Evolutionary conservation across 1,140 invertebrate genomes (phyloP), one percentile per base, ranked within the genome.

Genomic region (Ceratitis capitata): DNA sequence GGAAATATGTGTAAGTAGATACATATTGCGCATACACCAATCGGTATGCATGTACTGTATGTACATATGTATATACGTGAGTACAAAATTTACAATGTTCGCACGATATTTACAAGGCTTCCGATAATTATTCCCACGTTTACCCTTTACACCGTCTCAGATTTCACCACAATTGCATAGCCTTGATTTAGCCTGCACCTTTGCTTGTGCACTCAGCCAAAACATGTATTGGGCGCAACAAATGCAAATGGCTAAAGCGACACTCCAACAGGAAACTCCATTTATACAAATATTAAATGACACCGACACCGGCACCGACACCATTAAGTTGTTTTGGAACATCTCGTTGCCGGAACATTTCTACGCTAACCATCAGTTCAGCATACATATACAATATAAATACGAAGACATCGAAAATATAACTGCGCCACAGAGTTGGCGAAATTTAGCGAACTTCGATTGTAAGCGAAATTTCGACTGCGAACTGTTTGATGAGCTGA

Each of bases 261-360:
- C 6, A 26, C 35, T 74, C 14, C 64, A 51, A 53, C 69, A 32
- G 2, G n/a, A 78, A 51, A 53, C 7, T 3, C 82, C 49, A 23
- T 35, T 26, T 35, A 53, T 51, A 51, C 26, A 35, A n/a, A 85
- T 19, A 64, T 39, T 32, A 19, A 39, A 69, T 69, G 95, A 94
- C 2, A 93, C 95, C 9, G 95, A 95, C 0, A 96, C 96, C 0
- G 95, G 94, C 2, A 93, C 95, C 9, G 95, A 95, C 0, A 96
- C 96, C 0, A 92, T 98, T n/a, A 94, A 94, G 10, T 93, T 98
- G 16, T 94, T 96, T 88, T 98, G 97, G 97, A 95, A 95, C 78
- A 94, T 93, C 7, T 91, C 92, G 3, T 92, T 92, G 32, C 90
- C 93, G 0, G 92, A 92, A 32, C 93, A 88, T 42, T 88, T 89